These are phyloP conservation scores for Sisor rabdophorus DNA, from an alignment of 2,113 vertebrate genomes.

Conservation along the genomic window DNA sequence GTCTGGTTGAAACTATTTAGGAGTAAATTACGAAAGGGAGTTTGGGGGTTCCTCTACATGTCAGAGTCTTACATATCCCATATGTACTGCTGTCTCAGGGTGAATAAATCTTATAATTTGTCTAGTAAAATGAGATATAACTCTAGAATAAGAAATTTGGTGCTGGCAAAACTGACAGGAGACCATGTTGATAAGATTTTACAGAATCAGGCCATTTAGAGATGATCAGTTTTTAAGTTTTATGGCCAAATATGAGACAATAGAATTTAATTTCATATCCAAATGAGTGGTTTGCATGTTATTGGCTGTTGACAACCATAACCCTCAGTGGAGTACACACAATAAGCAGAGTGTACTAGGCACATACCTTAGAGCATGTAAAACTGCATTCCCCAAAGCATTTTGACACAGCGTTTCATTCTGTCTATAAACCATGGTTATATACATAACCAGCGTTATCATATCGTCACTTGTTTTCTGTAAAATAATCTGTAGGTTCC, in stretches of 20 bases:
- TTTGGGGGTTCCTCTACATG: constrained; percentile 32
- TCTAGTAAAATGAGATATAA: constrained; percentile 28
- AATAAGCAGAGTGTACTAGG: background rate
- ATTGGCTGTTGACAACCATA: background rate
- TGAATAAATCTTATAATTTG: constrained; percentile 18
- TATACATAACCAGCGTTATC: too few relatives aligned
- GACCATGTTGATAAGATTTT: constrained; percentile 6
- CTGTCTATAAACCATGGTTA: too few relatives aligned
- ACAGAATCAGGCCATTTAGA: background rate
- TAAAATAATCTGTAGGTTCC: too few relatives aligned
- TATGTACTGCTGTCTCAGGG: constrained; percentile 5
- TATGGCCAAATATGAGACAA: too few relatives aligned
- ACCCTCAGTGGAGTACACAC: background rate
- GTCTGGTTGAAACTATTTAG: constrained; percentile 49
- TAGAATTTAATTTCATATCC: background rate
- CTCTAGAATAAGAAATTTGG: background rate
- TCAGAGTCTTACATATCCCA: constrained; percentile 3
- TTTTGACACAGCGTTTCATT: too few relatives aligned
- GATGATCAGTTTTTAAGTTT: background rate
- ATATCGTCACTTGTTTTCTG: too few relatives aligned
- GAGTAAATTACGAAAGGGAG: constrained; percentile 41
- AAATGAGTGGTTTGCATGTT: background rate
- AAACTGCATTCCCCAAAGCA: too few relatives aligned
- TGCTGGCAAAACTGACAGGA: background rate
- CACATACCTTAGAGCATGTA: too few relatives aligned